phyloP scores from a whole-genome alignment of 2,113 vertebrate genomes.

The Vulpes lagopus region DNA sequence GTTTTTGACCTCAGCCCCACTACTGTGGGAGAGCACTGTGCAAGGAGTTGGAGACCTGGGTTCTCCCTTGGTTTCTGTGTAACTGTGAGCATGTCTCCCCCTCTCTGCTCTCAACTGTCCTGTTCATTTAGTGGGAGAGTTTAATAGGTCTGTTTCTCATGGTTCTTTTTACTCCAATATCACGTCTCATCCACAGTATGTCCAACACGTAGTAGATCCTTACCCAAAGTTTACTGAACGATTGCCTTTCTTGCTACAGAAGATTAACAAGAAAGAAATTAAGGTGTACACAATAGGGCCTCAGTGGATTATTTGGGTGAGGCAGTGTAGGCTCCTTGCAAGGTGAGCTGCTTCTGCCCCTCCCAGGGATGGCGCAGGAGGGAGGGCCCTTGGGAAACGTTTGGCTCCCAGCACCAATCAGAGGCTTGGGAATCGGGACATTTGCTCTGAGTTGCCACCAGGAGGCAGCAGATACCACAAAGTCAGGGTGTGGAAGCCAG shows the following conservation, averaged over 20 bases:
- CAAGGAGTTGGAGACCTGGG: background rate
- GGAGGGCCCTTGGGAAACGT: background rate
- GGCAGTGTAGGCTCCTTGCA: background rate
- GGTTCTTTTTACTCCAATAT: background rate
- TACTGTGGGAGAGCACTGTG: background rate
- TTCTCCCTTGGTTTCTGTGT: background rate
- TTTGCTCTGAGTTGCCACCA: slow-evolving; percentile 4
- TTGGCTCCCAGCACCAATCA: rapidly evolving
- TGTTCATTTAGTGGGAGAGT: background rate
- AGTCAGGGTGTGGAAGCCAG: rapidly evolving
- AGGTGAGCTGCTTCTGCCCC: background rate
- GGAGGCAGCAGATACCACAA: slow-evolving; percentile 52
- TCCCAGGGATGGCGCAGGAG: background rate
- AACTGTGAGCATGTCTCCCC: background rate
- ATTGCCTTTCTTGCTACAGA: background rate
- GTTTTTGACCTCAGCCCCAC: background rate
- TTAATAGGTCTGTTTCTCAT: background rate
- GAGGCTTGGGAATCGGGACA: background rate
- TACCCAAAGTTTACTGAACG: background rate
- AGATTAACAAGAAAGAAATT: background rate
- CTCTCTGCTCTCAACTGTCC: background rate
- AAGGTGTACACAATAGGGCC: no score
- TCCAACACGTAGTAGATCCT: background rate
- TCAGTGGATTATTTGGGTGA: background rate
- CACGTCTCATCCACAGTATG: background rate